Conservation (phyloP, 2,888 invertebrate genomes). For the Ornithoptera priamus region DNA sequence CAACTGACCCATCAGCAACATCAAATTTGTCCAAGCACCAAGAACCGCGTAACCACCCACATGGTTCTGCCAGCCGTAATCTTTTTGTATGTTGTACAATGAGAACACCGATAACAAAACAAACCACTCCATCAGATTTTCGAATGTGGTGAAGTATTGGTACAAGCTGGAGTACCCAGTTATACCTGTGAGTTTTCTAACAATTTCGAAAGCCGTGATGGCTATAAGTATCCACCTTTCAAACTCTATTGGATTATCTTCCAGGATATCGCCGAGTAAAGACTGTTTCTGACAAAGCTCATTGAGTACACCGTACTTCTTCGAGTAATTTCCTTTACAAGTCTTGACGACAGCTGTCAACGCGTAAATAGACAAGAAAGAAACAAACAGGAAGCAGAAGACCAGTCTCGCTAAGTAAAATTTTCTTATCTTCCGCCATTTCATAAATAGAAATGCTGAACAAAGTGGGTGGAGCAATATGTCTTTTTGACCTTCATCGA, state of each 20-base stretch:
- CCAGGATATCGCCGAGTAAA: constrained; percentile 84
- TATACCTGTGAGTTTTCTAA: constrained; percentile 88
- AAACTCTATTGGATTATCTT: constrained; percentile 88
- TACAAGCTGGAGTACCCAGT: constrained; percentile 88
- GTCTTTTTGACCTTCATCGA: constrained; percentile 93
- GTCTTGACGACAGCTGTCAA: constrained; percentile 87
- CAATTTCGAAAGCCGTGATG: constrained; percentile 87
- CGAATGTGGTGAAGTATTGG: constrained; percentile 90
- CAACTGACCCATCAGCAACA: constrained; percentile 93
- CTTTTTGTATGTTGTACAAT: constrained; percentile 87
- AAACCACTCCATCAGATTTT: constrained; percentile 93
- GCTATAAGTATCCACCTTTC: constrained; percentile 89
- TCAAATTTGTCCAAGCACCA: constrained; percentile 92
- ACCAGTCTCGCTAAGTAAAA: constrained; percentile 90
- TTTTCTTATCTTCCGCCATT: constrained; percentile 94
- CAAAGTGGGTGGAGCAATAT: constrained; percentile 92
- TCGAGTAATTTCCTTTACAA: constrained; percentile 76
- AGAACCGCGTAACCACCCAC: constrained; percentile 92
- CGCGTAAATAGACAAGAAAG: constrained; percentile 89
- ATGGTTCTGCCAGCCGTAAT: constrained; percentile 92
- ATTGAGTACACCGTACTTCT: constrained; percentile 80
- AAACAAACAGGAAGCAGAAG: constrained; percentile 89
- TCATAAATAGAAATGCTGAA: constrained; percentile 92
- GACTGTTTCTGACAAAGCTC: constrained; percentile 88
- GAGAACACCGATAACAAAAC: constrained; percentile 91